Percentiles rank a stretch among this genome's conserved stretches.
Evolutionary conservation across 2,888 invertebrate genomes (phyloP).

Genomic region (Phorcus lineatus): DNA sequence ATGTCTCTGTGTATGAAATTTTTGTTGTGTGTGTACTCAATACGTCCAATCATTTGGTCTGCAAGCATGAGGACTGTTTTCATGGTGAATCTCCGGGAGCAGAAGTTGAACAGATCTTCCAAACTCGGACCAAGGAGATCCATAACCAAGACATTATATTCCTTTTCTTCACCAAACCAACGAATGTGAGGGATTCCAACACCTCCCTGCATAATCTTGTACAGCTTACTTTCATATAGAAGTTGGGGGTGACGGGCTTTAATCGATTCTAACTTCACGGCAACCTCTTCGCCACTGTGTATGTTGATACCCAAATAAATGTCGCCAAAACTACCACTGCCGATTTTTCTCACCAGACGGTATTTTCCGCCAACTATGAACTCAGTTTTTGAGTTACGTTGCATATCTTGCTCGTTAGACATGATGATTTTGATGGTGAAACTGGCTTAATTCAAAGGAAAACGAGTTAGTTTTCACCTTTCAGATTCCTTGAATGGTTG

Average conservation of each 20-base stretch:
- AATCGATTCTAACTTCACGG: slow-evolving; percentile 78
- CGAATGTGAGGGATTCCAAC: slow-evolving; percentile 75
- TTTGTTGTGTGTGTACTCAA: slow-evolving; percentile 99
- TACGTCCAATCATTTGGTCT: slow-evolving; percentile 86
- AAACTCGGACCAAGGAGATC: slow-evolving; percentile 86
- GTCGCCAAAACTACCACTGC: slow-evolving; percentile 76
- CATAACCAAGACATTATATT: slow-evolving; percentile 99
- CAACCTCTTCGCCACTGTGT: slow-evolving; percentile 77
- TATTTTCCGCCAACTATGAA: slow-evolving; percentile 74
- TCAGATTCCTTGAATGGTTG: slow-evolving; percentile 50
- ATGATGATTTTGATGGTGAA: slow-evolving; percentile 33
- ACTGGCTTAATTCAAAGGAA: slow-evolving; percentile 1
- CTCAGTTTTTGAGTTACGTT: slow-evolving; percentile 48
- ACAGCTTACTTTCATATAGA: slow-evolving; percentile 78
- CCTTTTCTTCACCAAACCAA: slow-evolving; percentile 86
- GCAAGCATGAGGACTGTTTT: slow-evolving; percentile 99
- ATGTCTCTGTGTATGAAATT: slow-evolving; percentile 95
- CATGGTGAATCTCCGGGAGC: slow-evolving; percentile 98
- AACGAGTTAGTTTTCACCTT: slow-evolving; percentile 1
- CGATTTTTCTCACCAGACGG: slow-evolving; percentile 74
- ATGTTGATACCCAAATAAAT: slow-evolving; percentile 76
- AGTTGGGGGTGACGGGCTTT: slow-evolving; percentile 79
- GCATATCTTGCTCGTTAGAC: slow-evolving; percentile 48
- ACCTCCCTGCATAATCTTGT: slow-evolving; percentile 78
- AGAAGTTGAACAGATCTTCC: slow-evolving; percentile 93